phyloP scores from a whole-genome alignment of 1,140 invertebrate species.

The Asobara japonica region DNA sequence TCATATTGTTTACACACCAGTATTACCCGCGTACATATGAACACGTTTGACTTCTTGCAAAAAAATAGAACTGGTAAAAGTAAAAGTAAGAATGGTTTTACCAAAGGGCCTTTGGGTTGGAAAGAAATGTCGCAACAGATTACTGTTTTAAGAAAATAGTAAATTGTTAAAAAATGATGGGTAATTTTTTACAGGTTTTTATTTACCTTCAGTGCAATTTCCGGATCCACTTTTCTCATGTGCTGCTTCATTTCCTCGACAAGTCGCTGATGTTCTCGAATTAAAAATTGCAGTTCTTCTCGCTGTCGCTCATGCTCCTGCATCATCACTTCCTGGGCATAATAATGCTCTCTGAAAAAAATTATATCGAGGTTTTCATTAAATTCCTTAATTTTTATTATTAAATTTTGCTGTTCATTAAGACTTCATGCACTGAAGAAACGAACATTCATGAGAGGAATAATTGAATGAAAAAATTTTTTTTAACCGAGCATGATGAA shows the following conservation, averaged over 20 bases:
- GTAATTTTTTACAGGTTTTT: neutral
- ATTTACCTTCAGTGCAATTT: constrained; percentile 55
- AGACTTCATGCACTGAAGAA: no score
- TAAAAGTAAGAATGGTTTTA: no score
- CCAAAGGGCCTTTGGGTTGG: no score
- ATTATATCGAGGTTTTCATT: constrained; percentile 22
- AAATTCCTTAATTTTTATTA: neutral
- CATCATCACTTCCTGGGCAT: constrained; percentile 76
- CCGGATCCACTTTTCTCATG: constrained; percentile 56
- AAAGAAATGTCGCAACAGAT: constrained; percentile 14
- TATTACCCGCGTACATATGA: no score
- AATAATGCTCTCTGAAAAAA: constrained; percentile 78
- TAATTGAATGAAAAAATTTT: no score
- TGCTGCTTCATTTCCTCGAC: constrained; percentile 71
- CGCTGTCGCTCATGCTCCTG: constrained; percentile 76
- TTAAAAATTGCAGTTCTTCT: constrained; percentile 61
- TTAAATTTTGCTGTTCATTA: no score
- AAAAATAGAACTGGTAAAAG: no score
- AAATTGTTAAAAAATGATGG: no score
- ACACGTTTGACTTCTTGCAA: no score
- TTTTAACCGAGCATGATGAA: no score
- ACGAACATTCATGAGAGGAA: no score
- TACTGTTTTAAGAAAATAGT: constrained; percentile 10
- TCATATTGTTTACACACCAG: no score
- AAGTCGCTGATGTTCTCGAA: constrained; percentile 69